A percentile compares a stretch with the other conserved stretches of the same genome.
These are phyloP conservation scores for Onychorhynchus coronatus DNA, from an alignment of 2,113 vertebrate species.

Conservation along the genomic window DNA sequence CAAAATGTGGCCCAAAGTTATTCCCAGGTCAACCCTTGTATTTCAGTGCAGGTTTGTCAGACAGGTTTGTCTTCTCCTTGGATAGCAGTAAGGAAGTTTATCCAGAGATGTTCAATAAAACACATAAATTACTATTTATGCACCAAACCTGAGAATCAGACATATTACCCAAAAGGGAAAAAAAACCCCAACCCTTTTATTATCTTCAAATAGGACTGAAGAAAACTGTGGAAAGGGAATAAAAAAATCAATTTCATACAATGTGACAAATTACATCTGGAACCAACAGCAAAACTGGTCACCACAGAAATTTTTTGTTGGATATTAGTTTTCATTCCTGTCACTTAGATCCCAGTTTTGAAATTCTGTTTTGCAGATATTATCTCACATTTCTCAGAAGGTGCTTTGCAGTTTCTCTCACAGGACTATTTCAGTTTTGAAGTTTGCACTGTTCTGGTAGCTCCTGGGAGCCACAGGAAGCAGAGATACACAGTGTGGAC, in stretches of 20 bases:
- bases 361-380: not conserved
- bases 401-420: not conserved
- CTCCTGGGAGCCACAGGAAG: not conserved
- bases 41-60: not conserved
- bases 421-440: not conserved
- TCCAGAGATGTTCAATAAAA: not conserved
- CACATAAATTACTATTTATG: not conserved
- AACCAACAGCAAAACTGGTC: not conserved
- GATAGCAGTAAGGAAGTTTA: not conserved
- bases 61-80: not conserved
- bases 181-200: not conserved
- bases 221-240: not conserved
- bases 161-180: not conserved
- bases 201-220: not conserved
- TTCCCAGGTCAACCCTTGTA: not conserved
- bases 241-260: not conserved
- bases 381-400: not conserved
- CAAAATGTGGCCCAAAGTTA: not conserved
- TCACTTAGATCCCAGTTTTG: not conserved
- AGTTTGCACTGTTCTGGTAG: not conserved
- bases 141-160: not conserved
- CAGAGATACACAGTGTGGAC: not conserved
- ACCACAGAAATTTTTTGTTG: not conserved
- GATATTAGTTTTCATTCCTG: not conserved
- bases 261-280: not conserved